A percentile compares a stretch with the other conserved stretches of the same genome.
Evolutionary conservation across 1,140 invertebrate genomes (phyloP).

Genomic region (Panulirus ornatus): DNA sequence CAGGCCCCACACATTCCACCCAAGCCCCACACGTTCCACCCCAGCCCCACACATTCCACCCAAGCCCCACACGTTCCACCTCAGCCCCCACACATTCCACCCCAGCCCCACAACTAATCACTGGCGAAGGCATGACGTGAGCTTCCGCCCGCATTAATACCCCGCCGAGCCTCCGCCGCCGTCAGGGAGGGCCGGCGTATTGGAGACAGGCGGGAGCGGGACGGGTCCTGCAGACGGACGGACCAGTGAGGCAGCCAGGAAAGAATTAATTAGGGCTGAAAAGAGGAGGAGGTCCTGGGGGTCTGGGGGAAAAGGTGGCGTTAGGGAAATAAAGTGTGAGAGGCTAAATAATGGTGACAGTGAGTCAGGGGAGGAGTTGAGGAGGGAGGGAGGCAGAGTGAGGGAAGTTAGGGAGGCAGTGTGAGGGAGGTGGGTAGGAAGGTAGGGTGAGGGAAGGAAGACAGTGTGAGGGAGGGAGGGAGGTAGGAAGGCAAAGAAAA

Average conservation of each 20-base stretch:
- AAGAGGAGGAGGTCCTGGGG: neutral
- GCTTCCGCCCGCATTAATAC: too few relatives aligned
- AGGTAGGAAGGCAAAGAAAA: neutral
- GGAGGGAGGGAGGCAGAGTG: neutral
- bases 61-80: too few relatives aligned
- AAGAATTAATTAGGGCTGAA: neutral
- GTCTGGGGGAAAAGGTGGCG: neutral
- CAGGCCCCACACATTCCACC: too few relatives aligned
- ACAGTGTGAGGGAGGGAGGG: neutral
- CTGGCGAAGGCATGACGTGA: too few relatives aligned
- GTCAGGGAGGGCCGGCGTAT: too few relatives aligned
- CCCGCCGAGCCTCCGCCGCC: too few relatives aligned
- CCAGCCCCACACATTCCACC: too few relatives aligned
- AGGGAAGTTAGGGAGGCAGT: neutral
- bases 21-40: too few relatives aligned
- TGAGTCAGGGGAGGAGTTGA: neutral
- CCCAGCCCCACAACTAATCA: too few relatives aligned
- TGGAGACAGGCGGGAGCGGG: neutral
- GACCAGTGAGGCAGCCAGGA: neutral
- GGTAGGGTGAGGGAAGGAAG: neutral
- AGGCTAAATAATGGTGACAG: neutral
- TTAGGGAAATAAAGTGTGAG: neutral
- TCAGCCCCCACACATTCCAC: too few relatives aligned
- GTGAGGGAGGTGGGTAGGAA: too few relatives aligned
- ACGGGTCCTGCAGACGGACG: neutral